Evolutionary conservation across 92 coral and sea anemone species (phyloP).

Genomic region (Plumapathes pennacea): DNA sequence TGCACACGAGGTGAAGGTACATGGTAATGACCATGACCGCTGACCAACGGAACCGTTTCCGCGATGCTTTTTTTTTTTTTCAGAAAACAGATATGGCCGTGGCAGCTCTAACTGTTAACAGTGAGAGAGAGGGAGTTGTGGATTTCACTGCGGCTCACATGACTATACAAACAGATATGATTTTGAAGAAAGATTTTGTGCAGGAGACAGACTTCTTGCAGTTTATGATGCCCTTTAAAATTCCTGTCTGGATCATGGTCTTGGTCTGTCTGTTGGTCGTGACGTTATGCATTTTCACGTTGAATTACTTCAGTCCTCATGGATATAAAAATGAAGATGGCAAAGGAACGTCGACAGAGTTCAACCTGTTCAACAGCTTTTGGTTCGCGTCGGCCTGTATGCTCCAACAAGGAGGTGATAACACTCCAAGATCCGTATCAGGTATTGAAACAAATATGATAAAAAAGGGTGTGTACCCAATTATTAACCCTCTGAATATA

Average conservation of each 20-base stretch:
- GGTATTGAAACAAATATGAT: slow-evolving; percentile 13
- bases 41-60: neutral
- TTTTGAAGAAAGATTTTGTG: slow-evolving; percentile 35
- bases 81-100: slow-evolving; percentile 74
- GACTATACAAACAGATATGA: slow-evolving; percentile 50
- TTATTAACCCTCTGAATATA: too few species aligned
- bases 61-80: neutral
- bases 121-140: slow-evolving; percentile 46
- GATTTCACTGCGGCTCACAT: slow-evolving; percentile 59
- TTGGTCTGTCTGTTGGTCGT: slow-evolving; percentile 19
- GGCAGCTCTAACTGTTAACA: slow-evolving; percentile 59
- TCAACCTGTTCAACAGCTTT: slow-evolving; percentile 40
- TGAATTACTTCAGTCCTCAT: slow-evolving; percentile 70
- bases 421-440: slow-evolving; percentile 51
- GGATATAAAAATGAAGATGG: slow-evolving; percentile 52
- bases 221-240: slow-evolving; percentile 60
- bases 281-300: slow-evolving; percentile 16
- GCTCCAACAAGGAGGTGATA: slow-evolving; percentile 75
- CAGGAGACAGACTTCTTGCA: slow-evolving; percentile 21
- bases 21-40: too few species aligned
- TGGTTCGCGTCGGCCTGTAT: slow-evolving; percentile 65
- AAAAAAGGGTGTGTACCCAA: too few species aligned
- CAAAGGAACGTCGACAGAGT: slow-evolving; percentile 35
- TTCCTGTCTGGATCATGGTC: slow-evolving; percentile 53
- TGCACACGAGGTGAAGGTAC: too few species aligned